Percentiles rank a stretch among this genome's conserved stretches.
phyloP scores from a whole-genome alignment of 92 coral and sea anemone genomes.

The Metridium senile region DNA sequence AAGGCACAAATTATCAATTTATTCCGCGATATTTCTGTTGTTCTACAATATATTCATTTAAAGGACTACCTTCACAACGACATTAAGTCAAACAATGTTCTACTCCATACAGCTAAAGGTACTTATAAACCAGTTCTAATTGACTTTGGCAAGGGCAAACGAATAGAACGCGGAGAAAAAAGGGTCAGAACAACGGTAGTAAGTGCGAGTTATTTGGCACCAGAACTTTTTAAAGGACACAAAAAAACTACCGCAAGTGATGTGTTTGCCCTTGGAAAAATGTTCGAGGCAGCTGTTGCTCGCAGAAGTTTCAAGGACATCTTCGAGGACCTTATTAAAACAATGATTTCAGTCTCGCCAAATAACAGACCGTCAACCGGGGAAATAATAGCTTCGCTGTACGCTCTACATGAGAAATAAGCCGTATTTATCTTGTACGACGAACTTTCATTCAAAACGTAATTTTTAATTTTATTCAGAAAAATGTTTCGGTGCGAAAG shows the following conservation, averaged over 20 bases:
- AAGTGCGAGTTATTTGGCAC: constrained; percentile 49
- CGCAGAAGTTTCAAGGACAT: constrained; percentile 23
- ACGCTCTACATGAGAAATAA: too few relatives aligned
- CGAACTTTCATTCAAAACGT: too few relatives aligned
- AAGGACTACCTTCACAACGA: constrained; percentile 51
- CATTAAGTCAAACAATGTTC: constrained; percentile 54
- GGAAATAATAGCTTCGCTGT: too few relatives aligned
- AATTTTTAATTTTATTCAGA: too few relatives aligned
- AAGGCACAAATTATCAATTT: constrained; percentile 9
- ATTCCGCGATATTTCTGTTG: constrained; percentile 28
- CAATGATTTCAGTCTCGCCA: too few relatives aligned
- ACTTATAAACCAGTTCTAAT: constrained; percentile 31
- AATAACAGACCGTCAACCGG: too few relatives aligned
- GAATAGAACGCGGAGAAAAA: constrained; percentile 23
- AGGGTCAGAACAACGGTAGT: background rate
- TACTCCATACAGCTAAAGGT: constrained; percentile 17
- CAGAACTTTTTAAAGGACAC: constrained; percentile 41
- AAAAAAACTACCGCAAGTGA: constrained; percentile 39
- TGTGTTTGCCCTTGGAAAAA: constrained; percentile 43
- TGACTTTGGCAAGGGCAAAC: constrained; percentile 56
- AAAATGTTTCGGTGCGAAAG: too few relatives aligned
- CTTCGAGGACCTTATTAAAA: too few relatives aligned
- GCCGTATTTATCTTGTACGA: too few relatives aligned
- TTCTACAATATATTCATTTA: constrained; percentile 33
- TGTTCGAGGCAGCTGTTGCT: constrained; percentile 37